phyloP scores from a whole-genome alignment of 2,797 vertebrate genomes.

The Parotocinclus haroldoi region DNA sequence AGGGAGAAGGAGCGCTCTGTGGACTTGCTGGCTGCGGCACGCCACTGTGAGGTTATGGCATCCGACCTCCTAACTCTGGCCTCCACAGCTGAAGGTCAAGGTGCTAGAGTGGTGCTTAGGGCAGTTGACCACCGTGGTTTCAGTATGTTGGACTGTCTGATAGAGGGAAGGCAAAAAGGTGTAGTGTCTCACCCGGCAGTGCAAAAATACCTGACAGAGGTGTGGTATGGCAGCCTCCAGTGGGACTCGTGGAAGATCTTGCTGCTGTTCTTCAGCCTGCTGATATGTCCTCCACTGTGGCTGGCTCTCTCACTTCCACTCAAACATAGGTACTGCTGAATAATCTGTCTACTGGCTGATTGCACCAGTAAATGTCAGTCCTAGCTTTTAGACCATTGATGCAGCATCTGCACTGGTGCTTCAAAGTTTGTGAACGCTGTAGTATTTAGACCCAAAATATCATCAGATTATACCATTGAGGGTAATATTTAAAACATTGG shows the following conservation, averaged over 20 bases:
- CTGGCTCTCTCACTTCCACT: conserved; percentile 58
- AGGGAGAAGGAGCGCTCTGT: conserved; percentile 56
- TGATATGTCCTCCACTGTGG: conserved; percentile 59
- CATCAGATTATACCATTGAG: too few relatives aligned
- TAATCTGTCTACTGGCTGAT: too few relatives aligned
- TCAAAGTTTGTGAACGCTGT: too few relatives aligned
- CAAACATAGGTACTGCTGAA: conserved; percentile 42
- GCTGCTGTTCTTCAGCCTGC: conserved; percentile 57
- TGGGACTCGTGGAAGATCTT: conserved; percentile 58
- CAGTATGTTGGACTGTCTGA: conserved; percentile 58
- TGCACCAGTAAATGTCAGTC: too few relatives aligned
- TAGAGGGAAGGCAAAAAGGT: conserved; percentile 58
- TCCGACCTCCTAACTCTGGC: conserved; percentile 57
- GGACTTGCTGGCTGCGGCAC: conserved; percentile 56
- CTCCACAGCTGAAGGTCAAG: conserved; percentile 43
- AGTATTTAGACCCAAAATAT: too few relatives aligned
- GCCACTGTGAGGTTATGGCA: conserved; percentile 58
- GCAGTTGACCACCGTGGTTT: conserved; percentile 54
- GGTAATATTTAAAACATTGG: too few relatives aligned
- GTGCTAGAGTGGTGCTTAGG: conserved; percentile 49
- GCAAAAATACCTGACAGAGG: conserved; percentile 61
- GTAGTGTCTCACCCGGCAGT: conserved; percentile 60
- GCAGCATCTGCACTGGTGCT: too few relatives aligned
- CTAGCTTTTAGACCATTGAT: too few relatives aligned
- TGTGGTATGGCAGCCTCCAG: conserved; percentile 58